Evolutionary conservation across 2,888 invertebrate species (phyloP).

Genomic region (Andrena chrysosceles): DNA sequence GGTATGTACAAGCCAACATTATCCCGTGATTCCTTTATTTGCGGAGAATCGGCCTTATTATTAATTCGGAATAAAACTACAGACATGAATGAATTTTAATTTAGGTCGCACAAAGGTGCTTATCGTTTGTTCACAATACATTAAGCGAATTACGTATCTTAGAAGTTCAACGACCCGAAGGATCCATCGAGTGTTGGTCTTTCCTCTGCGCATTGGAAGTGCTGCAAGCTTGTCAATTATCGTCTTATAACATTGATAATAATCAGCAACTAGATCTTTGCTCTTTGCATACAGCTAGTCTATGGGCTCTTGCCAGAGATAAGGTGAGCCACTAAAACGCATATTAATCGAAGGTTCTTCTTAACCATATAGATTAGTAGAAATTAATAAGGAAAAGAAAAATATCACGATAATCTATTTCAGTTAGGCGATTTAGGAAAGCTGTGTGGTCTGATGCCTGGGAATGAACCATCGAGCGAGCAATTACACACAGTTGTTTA

Average conservation of each 20-base stretch:
- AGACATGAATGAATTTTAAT: constrained; percentile 27
- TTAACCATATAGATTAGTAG: neutral
- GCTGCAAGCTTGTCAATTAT: constrained; percentile 91
- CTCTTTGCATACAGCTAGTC: constrained; percentile 93
- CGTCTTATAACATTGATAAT: constrained; percentile 88
- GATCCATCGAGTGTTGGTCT: constrained; percentile 96
- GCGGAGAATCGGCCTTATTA: neutral
- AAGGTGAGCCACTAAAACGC: constrained; percentile 86
- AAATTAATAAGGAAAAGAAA: constrained; percentile 1
- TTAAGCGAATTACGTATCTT: constrained; percentile 93
- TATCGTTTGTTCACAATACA: constrained; percentile 96
- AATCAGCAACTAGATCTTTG: constrained; percentile 88
- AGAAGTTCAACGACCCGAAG: constrained; percentile 92
- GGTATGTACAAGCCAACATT: constrained; percentile 85
- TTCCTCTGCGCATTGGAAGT: constrained; percentile 96
- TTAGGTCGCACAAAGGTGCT: constrained; percentile 93
- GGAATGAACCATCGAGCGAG: constrained; percentile 92
- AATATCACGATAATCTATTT: constrained; percentile 34
- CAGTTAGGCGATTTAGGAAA: constrained; percentile 94
- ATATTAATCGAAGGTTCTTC: neutral
- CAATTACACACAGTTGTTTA: constrained; percentile 96
- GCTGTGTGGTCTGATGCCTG: constrained; percentile 96
- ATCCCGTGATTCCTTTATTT: neutral
- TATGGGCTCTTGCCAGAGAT: constrained; percentile 95
- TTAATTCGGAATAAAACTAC: constrained; percentile 6